Evolutionary conservation across 2,888 invertebrate species (phyloP).

Genomic region (Mellilla xanthometata): DNA sequence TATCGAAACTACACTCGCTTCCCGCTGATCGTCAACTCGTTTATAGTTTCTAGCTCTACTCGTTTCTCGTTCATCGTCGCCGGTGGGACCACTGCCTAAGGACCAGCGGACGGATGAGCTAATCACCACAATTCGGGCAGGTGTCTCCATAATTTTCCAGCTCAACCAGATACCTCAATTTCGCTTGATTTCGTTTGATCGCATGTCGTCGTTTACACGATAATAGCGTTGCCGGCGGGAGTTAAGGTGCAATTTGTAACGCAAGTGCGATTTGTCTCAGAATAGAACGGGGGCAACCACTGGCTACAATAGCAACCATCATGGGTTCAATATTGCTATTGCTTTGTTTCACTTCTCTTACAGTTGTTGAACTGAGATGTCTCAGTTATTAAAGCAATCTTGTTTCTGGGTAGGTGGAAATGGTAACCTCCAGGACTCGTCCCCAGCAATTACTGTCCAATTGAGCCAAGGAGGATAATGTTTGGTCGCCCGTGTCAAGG

Average conservation of each 20-base stretch:
- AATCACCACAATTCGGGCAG: constrained; percentile 2
- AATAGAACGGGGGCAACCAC: constrained; percentile 62
- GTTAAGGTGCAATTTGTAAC: constrained; percentile 73
- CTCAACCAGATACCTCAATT: constrained; percentile 7
- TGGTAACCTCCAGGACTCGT: constrained; percentile 33
- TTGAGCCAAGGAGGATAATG: constrained; percentile 78
- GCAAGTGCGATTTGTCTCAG: constrained; percentile 76
- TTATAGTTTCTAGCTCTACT: no score
- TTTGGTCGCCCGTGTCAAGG: constrained; percentile 75
- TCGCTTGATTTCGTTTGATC: constrained; percentile 9
- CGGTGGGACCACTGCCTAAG: no score
- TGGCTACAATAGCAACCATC: no score
- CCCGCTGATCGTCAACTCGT: no score
- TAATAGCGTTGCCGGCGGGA: constrained; percentile 27
- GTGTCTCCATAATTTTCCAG: no score
- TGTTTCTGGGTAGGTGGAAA: no score
- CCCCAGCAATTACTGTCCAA: constrained; percentile 75
- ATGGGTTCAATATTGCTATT: no score
- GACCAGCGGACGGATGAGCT: background rate
- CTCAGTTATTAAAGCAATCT: no score
- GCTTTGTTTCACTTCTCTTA: no score
- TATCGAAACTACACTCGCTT: no score
- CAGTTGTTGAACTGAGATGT: no score
- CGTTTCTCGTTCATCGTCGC: no score
- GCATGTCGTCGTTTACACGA: constrained; percentile 32